phyloP scores from a whole-genome alignment of 2,888 invertebrate species.

The Onchidella celtica region DNA sequence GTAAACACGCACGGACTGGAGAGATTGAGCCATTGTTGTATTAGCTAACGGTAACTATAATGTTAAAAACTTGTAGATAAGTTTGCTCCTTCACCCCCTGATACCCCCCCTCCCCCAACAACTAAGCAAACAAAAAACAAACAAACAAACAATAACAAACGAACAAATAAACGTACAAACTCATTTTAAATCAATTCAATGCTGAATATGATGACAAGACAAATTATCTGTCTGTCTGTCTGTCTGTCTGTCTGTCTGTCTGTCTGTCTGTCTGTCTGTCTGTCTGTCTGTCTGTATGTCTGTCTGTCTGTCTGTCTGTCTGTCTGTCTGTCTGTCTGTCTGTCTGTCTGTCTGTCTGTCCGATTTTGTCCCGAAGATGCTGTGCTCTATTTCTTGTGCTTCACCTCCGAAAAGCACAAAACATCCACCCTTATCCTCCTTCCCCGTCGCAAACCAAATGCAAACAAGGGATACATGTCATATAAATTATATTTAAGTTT shows the following conservation, averaged over 20 bases:
- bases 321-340: constrained; percentile 29
- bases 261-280: constrained; percentile 22
- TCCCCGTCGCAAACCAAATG: background rate
- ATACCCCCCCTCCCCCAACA: too few relatives aligned
- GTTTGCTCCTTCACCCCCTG: constrained; percentile 19
- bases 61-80: too few relatives aligned
- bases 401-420: background rate
- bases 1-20: too few relatives aligned
- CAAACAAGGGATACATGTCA: background rate
- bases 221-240: constrained; percentile 34
- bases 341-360: constrained; percentile 29
- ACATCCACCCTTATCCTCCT: background rate
- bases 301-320: background rate
- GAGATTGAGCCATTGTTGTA: too few relatives aligned
- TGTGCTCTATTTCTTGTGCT: background rate
- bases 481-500: background rate
- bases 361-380: too few relatives aligned
- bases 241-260: constrained; percentile 26
- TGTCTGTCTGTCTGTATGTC: constrained; percentile 20
- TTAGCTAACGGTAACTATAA: too few relatives aligned
- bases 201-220: too few relatives aligned
- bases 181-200: background rate
- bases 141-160: too few relatives aligned
- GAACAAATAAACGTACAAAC: background rate
- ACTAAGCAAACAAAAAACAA: too few relatives aligned